Percentiles rank a stretch among this genome's conserved stretches.
Conservation (phyloP, 1,140 invertebrate genomes). For the Plodia interpunctella region DNA sequence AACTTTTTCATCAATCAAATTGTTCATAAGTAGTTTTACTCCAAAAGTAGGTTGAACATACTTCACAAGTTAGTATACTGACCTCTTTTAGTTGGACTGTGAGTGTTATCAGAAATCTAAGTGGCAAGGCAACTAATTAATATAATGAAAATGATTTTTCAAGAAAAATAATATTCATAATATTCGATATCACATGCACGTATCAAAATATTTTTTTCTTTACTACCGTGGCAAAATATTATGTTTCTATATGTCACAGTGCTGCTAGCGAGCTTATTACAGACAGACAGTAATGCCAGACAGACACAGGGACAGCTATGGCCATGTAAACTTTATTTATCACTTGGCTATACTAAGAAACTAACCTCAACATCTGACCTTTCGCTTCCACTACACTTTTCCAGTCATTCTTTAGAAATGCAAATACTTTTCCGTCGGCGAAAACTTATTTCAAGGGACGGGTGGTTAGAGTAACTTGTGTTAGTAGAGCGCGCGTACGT, state of each 20-base stretch:
- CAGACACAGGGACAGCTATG: too few relatives aligned
- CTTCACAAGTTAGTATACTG: too few relatives aligned
- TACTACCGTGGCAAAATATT: too few relatives aligned
- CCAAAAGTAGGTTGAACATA: not conserved
- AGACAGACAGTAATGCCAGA: too few relatives aligned
- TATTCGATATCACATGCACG: too few relatives aligned
- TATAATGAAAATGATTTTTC: not conserved
- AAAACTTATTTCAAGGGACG: slow-evolving; percentile 14
- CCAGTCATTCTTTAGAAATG: slow-evolving; percentile 4
- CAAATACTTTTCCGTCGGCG: slow-evolving; percentile 14
- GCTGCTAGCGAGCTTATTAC: too few relatives aligned
- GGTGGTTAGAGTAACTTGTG: not conserved
- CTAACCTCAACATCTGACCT: slow-evolving; percentile 8
- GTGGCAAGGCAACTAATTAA: not conserved
- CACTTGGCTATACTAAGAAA: not conserved
- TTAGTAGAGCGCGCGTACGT: not conserved
- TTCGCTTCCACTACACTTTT: not conserved
- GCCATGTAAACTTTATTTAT: too few relatives aligned
- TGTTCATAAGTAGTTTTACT: not conserved
- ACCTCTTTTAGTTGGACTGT: too few relatives aligned
- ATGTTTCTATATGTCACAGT: too few relatives aligned
- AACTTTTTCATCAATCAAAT: too few relatives aligned
- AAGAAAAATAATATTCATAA: not conserved
- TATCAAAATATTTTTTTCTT: too few relatives aligned
- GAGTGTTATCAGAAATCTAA: not conserved